phyloP scores from a whole-genome alignment of 2,113 vertebrate species.

The Hypomesus transpacificus region DNA sequence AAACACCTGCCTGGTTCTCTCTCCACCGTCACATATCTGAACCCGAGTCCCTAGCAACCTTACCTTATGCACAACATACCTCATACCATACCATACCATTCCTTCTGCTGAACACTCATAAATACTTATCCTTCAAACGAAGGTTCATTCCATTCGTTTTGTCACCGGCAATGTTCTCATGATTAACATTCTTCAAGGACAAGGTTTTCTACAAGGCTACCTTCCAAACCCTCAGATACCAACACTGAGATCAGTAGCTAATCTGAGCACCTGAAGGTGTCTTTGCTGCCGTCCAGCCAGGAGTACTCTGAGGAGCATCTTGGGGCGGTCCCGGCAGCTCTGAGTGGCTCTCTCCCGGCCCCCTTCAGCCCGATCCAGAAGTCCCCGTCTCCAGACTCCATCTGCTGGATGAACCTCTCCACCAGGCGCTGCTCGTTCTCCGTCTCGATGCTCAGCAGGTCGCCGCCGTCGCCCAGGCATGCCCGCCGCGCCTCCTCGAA shows the following conservation, averaged over 20 bases:
- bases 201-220: no score
- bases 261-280: slow-evolving; percentile 78
- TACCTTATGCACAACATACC: no score
- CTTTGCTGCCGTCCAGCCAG: slow-evolving; percentile 85
- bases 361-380: slow-evolving; percentile 89
- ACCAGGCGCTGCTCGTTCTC: slow-evolving; percentile 85
- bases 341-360: slow-evolving; percentile 61
- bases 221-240: background rate
- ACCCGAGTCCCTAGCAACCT: no score
- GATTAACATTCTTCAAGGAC: no score
- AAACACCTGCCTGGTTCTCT: no score
- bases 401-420: slow-evolving; percentile 76
- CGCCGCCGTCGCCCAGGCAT: slow-evolving; percentile 78
- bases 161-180: no score
- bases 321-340: slow-evolving; percentile 44
- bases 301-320: slow-evolving; percentile 77
- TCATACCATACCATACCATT: no score
- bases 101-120: no score
- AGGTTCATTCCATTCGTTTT: no score
- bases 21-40: no score
- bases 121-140: no score
- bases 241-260: background rate
- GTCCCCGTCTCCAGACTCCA: slow-evolving; percentile 80
- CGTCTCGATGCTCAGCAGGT: slow-evolving; percentile 85
- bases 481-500: slow-evolving; percentile 78